Evolutionary conservation across 1,140 invertebrate species (phyloP).

Genomic region (Musca domestica): DNA sequence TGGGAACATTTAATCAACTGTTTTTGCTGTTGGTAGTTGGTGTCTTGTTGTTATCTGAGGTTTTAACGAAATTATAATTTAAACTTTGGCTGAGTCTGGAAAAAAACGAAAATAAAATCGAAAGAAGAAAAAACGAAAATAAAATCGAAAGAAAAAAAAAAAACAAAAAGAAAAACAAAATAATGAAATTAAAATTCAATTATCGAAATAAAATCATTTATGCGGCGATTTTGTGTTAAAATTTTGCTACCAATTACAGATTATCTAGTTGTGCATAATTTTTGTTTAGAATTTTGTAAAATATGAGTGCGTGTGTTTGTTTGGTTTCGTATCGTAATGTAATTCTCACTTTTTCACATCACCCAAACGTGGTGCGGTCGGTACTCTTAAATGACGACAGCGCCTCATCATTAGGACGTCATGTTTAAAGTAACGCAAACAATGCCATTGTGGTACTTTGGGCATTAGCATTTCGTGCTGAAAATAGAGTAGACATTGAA

Average conservation of each 20-base stretch:
- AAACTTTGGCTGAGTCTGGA: background rate
- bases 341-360: conserved; percentile 34
- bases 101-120: background rate
- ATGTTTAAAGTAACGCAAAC: conserved; percentile 72
- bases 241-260: background rate
- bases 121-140: too few species aligned
- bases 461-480: conserved; percentile 50
- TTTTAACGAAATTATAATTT: conserved; percentile 13
- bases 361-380: conserved; percentile 45
- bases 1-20: background rate
- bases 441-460: conserved; percentile 74
- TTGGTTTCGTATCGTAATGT: too few species aligned
- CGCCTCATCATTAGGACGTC: conserved; percentile 64
- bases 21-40: background rate
- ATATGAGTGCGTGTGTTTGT: too few species aligned
- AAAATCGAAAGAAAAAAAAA: too few species aligned
- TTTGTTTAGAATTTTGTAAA: background rate
- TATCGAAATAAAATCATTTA: too few species aligned
- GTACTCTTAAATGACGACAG: conserved; percentile 58
- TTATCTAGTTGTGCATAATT: background rate
- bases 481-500: background rate
- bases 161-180: too few species aligned
- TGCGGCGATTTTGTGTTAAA: background rate
- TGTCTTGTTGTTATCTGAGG: background rate
- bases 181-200: background rate